Evolutionary conservation across 2,113 vertebrate genomes (phyloP).

Genomic region (Xenopus laevis): DNA sequence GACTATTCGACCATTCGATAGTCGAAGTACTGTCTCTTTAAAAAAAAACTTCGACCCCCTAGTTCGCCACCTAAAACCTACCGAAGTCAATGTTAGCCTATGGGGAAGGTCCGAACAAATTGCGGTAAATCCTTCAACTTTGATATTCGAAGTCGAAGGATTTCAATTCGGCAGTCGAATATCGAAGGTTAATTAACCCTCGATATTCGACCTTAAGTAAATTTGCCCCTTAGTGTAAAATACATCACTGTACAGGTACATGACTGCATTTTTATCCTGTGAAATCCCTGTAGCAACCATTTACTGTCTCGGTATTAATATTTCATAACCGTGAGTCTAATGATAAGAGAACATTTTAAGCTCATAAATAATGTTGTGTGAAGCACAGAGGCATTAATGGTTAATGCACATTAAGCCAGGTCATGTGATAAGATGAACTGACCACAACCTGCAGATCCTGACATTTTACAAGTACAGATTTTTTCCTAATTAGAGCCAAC

Average conservation of each 20-base stretch:
- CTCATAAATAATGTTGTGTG: constrained; percentile 44
- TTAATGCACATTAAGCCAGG: constrained; percentile 19
- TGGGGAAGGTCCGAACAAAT: too few species aligned
- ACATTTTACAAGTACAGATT: background rate
- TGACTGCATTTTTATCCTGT: background rate
- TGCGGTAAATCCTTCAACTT: too few species aligned
- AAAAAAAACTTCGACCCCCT: too few species aligned
- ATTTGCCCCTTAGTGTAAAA: too few species aligned
- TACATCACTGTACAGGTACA: background rate
- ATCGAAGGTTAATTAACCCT: too few species aligned
- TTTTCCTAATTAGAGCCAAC: constrained; percentile 37
- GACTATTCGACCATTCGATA: too few species aligned
- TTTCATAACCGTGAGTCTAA: constrained; percentile 47
- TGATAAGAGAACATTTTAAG: constrained; percentile 41
- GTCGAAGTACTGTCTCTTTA: too few species aligned
- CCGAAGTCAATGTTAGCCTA: too few species aligned
- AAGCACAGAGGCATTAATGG: constrained; percentile 10
- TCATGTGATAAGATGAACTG: constrained; percentile 1
- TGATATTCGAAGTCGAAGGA: too few species aligned
- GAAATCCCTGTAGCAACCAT: constrained; percentile 16
- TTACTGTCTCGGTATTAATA: constrained; percentile 43
- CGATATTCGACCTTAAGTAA: too few species aligned
- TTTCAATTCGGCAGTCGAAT: too few species aligned
- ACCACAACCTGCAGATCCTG: background rate
- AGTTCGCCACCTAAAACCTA: too few species aligned